phyloP scores from a whole-genome alignment of 2,888 invertebrate species.

The Acanthacorydalis orientalis region DNA sequence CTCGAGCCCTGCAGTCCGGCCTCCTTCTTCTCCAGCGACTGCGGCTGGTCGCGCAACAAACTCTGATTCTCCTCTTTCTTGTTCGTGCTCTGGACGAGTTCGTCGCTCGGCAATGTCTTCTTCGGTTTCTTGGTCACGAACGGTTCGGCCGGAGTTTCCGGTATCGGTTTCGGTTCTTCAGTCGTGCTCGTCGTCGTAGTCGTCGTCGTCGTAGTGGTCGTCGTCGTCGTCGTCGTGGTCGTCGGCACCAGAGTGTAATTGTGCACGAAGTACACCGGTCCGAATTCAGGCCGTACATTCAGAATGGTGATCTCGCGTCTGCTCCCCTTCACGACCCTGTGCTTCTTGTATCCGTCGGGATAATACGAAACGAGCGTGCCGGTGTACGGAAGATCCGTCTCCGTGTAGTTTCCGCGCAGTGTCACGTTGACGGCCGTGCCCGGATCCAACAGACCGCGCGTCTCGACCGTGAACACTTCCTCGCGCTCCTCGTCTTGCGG shows the following conservation, averaged over 20 bases:
- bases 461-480: conserved; percentile 39
- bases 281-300: conserved; percentile 53
- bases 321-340: conserved; percentile 42
- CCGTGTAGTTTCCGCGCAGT: conserved; percentile 53
- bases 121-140: conserved; percentile 13
- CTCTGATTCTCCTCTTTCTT: conserved; percentile 25
- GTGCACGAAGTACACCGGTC: conserved; percentile 57
- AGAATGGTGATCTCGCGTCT: conserved; percentile 46
- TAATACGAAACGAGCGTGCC: conserved; percentile 55
- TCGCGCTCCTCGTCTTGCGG: conserved; percentile 34
- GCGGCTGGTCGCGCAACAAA: conserved; percentile 23
- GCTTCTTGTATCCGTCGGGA: conserved; percentile 38
- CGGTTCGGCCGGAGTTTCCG: conserved; percentile 20
- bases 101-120: conserved; percentile 13
- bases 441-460: conserved; percentile 41
- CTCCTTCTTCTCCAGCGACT: conserved; percentile 24
- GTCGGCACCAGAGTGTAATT: conserved; percentile 41
- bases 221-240: conserved; percentile 32
- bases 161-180: conserved; percentile 29
- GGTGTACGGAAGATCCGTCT: conserved; percentile 56
- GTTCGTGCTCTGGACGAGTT: conserved; percentile 10
- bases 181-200: conserved; percentile 33
- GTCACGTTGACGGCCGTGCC: conserved; percentile 74
- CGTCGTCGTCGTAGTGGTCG: conserved; percentile 42
- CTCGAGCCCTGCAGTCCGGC: conserved; percentile 5